Evolutionary conservation across 2,797 vertebrate genomes (phyloP), one percentile per base, ranked within the genome.

Genomic region (Enteromius anoplus): DNA sequence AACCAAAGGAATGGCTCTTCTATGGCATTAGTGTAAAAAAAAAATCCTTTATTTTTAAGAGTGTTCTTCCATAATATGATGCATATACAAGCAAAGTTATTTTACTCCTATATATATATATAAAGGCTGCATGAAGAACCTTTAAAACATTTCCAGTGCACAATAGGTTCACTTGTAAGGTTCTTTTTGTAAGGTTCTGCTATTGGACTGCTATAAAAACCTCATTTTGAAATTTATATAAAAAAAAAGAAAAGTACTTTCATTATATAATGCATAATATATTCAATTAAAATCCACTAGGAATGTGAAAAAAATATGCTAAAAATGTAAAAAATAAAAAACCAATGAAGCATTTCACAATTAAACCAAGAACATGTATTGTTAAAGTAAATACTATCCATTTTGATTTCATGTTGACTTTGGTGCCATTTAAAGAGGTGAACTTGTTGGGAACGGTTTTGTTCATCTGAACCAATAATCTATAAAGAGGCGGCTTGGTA

Each of bases 391-490:
- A 65, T 17, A 26, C 26, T 15, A 55, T 40, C 7, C 6, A 34
- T 49, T 80, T 69, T 55, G 34, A 69, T 37, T 68, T 40, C 14
- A 69, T 42, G 55, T 29, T 62, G 32, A 60, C 37, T 49, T 49
- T 51, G 64, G 45, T 19, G 32, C 32, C 26, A 51, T 80, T 68
- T 68, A 80, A 68, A n/a, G 29, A 53, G 47, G 65, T 69, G 32
- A 55, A 37, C 64, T 40, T 66, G 60, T 17, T 75, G 32, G 40
- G 12, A 81, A 64, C 17, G 9, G 66, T 60, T 80, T 71, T 70
- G 68, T 71, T 80, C 49, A 45, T 47, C 51, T 55, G 51, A 47
- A 37, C 21, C 69, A 37, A 64, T 40, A 51, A 73, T 81, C 80
- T 37, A 81, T 81, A 64, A 49, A 58, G 72, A 69, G 32, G 34